Base-by-base conservation (phyloP, 1,140 invertebrate species). In the Phenacoccus solenopsis region DNA sequence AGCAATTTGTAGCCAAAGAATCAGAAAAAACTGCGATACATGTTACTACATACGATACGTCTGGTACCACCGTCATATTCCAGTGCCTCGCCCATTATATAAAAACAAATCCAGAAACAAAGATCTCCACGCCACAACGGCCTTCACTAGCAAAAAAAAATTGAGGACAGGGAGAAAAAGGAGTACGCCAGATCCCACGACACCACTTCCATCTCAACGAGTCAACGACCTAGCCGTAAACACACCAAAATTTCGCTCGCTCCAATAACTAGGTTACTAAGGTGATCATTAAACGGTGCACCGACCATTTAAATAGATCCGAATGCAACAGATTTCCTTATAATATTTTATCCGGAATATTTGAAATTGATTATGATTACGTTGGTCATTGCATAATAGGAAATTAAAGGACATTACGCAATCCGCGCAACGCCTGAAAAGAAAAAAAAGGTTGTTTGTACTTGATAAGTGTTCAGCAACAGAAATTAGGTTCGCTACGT, bases 361-460 rank as follows among this genome's bases (percentile, higher is more conserved):
- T n/a, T 49, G 38, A 49, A 49, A 49, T 49, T 49, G 38, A 49
- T 49, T 49, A 49, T 49, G 38, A 49, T 49, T 49, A 49, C 38
- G 38, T 49, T 49, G 38, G 20, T n/a, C 20, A 5, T 49, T 49
- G 16, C 38, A n/a, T 49, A 49, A 49, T 4, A 49, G 38, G 38
- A 49, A 49, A 49, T 49, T n/a, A 49, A 49, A 49, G 38, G 38
- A 49, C 38, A 49, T 49, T 49, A 49, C 20, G 20, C 20, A 49
- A 49, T 16, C 13, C 3, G 20, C 5, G 16, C 16, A 49, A 49
- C 38, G 38, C 20, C 38, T 49, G 38, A 49, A 9, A 16, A n/a
- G 16, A 49, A n/a, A 49, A 49, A 49, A 49, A 49, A 49, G 38
- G 38, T 49, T 49, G 38, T 49, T 49, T 49, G 20, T 49, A 49